phyloP scores from a whole-genome alignment of 2,797 vertebrate species.

The Merluccius polli region DNA sequence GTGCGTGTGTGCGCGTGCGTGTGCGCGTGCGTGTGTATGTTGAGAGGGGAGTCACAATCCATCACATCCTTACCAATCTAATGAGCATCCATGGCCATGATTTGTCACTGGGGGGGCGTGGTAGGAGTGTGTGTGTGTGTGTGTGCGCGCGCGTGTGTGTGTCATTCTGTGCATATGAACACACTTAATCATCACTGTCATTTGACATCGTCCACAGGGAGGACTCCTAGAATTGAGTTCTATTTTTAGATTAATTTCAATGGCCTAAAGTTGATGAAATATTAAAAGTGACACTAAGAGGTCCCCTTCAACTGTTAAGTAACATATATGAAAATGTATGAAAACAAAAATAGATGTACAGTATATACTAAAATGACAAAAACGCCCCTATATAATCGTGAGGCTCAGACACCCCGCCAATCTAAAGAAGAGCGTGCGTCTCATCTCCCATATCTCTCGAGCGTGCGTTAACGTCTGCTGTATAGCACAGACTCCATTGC shows the following conservation, averaged over 20 bases:
- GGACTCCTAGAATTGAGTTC: not conserved
- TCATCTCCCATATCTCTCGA: not conserved
- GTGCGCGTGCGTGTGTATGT: not conserved
- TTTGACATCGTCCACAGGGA: not conserved
- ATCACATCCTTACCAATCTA: slow-evolving; percentile 25
- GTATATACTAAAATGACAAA: no score
- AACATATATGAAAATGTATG: not conserved
- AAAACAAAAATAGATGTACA: not conserved
- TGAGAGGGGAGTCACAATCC: slow-evolving; percentile 15
- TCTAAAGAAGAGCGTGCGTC: not conserved
- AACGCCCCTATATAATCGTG: not conserved
- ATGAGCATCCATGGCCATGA: slow-evolving; percentile 17
- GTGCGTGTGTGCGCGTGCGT: not conserved
- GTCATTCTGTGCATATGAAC: not conserved
- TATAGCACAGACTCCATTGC: not conserved
- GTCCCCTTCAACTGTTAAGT: not conserved
- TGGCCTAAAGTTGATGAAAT: not conserved
- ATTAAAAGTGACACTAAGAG: not conserved
- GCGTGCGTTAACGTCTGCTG: not conserved
- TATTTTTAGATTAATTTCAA: not conserved
- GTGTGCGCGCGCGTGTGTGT: not conserved
- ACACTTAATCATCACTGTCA: slow-evolving; percentile 5
- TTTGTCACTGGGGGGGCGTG: not conserved
- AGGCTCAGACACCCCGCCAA: not conserved
- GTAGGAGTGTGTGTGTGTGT: slow-evolving; percentile 4